Evolutionary conservation across 2,113 vertebrate species (phyloP).

Genomic region (Todiramphus chloris): DNA sequence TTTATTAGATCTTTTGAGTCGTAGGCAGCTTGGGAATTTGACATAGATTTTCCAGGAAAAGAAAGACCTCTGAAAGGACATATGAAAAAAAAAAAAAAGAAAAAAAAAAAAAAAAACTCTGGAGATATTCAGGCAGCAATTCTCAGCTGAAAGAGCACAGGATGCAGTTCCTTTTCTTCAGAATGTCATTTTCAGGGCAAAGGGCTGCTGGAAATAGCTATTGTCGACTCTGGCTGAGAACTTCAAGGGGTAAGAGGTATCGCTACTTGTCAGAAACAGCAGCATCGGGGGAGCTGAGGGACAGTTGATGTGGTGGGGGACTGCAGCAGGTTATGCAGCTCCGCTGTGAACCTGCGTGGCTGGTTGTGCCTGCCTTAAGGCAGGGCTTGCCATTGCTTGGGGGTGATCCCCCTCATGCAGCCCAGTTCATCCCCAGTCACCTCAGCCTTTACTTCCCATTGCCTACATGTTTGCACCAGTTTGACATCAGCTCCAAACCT

Average conservation of each 20-base stretch:
- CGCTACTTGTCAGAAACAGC: neutral
- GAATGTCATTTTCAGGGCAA: neutral
- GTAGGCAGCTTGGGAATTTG: constrained; percentile 38
- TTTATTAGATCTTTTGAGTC: constrained; percentile 46
- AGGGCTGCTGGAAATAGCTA: neutral
- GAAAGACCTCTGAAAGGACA: neutral
- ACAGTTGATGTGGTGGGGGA: neutral
- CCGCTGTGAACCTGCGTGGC: neutral
- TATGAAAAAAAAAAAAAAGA: neutral
- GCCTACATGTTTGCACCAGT: neutral
- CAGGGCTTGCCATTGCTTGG: neutral
- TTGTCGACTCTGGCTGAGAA: neutral
- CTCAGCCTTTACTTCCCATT: neutral
- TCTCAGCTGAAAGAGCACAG: neutral
- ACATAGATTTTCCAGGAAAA: constrained; percentile 20
- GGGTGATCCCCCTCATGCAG: neutral
- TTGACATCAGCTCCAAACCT: neutral
- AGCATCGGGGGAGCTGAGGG: neutral
- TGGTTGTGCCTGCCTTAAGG: neutral
- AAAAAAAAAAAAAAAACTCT: neutral
- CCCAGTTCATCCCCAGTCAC: no score
- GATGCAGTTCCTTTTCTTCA: neutral
- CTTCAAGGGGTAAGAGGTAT: neutral
- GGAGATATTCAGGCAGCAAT: neutral
- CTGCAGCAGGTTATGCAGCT: neutral